Evolutionary conservation across 92 coral and sea anemone genomes (phyloP).

Genomic region (Actinernus sp.): DNA sequence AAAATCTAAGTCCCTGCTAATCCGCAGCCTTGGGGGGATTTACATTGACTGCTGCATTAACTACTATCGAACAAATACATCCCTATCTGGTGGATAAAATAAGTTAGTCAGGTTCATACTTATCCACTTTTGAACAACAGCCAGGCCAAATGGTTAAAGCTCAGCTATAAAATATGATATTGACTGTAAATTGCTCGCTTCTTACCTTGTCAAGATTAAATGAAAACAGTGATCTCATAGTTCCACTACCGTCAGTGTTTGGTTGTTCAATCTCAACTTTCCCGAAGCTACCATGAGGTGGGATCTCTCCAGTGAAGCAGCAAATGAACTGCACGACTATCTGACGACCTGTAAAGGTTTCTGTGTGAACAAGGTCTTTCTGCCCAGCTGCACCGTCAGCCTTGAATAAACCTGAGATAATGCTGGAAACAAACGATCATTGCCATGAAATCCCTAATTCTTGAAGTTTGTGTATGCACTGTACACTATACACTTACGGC

Average conservation of each 20-base stretch:
- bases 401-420: slow-evolving; percentile 73
- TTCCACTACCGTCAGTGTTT: slow-evolving; percentile 26
- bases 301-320: slow-evolving; percentile 62
- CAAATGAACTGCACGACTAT: slow-evolving; percentile 94
- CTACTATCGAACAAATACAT: no score
- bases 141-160: background rate
- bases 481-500: no score
- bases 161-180: background rate
- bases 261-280: slow-evolving; percentile 76
- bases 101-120: no score
- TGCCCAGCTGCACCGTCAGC: slow-evolving; percentile 85
- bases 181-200: no score
- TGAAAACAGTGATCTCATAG: slow-evolving; percentile 49
- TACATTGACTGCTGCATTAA: no score
- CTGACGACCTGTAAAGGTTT: slow-evolving; percentile 89
- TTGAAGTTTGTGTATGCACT: no score
- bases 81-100: no score
- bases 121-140: no score
- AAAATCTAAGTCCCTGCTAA: no score
- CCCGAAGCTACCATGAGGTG: slow-evolving; percentile 83
- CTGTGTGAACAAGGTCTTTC: slow-evolving; percentile 55
- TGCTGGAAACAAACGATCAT: slow-evolving; percentile 33
- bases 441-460: no score
- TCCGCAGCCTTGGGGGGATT: no score
- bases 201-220: slow-evolving; percentile 87